Evolutionary conservation across 2,888 invertebrate genomes (phyloP).

Genomic region (Eristalis tenax): DNA sequence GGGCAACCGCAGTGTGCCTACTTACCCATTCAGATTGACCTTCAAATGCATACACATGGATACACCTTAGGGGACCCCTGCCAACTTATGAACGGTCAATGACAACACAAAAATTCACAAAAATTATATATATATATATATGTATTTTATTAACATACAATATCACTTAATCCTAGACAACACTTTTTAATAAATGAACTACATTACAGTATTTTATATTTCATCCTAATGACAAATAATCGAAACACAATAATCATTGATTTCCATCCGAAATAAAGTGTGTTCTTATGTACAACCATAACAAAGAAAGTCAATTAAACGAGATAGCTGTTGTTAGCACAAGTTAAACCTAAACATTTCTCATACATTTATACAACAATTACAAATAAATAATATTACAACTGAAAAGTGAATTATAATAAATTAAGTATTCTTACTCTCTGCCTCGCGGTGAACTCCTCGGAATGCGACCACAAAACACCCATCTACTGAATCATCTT

Average conservation of each 20-base stretch:
- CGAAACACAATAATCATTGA: slow-evolving; percentile 1
- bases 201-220: slow-evolving; percentile 40
- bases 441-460: background rate
- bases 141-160: slow-evolving; percentile 65
- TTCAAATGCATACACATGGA: too few relatives aligned
- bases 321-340: slow-evolving; percentile 27
- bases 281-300: slow-evolving; percentile 43
- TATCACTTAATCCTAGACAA: slow-evolving; percentile 62
- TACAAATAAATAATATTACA: slow-evolving; percentile 63
- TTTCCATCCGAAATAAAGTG: slow-evolving; percentile 19
- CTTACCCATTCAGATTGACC: too few relatives aligned
- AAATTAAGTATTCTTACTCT: slow-evolving; percentile 53
- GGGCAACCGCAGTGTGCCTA: too few relatives aligned
- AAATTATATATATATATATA: slow-evolving; percentile 54
- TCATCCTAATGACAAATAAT: slow-evolving; percentile 30
- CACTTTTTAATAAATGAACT: slow-evolving; percentile 51
- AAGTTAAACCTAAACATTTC: slow-evolving; percentile 15
- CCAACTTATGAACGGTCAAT: background rate
- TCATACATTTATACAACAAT: slow-evolving; percentile 50
- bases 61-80: too few relatives aligned
- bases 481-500: slow-evolving; percentile 9
- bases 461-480: slow-evolving; percentile 12
- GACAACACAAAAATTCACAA: slow-evolving; percentile 26
- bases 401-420: slow-evolving; percentile 48
- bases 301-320: slow-evolving; percentile 16